Evolutionary conservation across 2,797 vertebrate species (phyloP).

Genomic region (Phataginus tricuspis): DNA sequence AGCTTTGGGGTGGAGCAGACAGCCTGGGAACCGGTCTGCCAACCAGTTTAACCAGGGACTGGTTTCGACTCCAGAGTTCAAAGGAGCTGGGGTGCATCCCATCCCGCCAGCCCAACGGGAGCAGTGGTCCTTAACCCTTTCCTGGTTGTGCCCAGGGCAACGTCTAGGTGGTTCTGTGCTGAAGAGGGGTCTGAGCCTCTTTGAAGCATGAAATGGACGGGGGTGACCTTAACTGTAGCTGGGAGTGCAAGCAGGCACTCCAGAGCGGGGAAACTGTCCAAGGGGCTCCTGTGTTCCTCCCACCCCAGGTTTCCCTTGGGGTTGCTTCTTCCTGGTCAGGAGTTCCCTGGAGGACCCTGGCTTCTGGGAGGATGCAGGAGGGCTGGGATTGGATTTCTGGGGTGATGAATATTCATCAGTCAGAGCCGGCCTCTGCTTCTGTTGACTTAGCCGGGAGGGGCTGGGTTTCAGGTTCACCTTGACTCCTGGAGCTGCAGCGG

Average conservation of each 20-base stretch:
- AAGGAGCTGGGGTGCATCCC: constrained; percentile 70
- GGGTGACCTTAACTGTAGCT: not conserved
- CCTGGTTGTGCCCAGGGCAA: not conserved
- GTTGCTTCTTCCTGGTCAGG: not conserved
- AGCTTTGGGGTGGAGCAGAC: constrained; percentile 6
- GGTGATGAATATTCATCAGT: constrained; percentile 86
- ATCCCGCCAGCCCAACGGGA: not conserved
- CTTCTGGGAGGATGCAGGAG: constrained; percentile 63
- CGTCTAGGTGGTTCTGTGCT: not conserved
- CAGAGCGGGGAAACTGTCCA: not conserved
- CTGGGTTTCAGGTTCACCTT: constrained; percentile 85
- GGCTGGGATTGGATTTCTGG: constrained; percentile 72
- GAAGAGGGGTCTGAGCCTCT: not conserved
- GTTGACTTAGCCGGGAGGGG: constrained; percentile 85
- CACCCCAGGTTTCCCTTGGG: constrained; percentile 38
- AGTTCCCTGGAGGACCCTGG: constrained; percentile 61
- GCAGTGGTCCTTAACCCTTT: constrained; percentile 77
- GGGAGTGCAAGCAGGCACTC: not conserved
- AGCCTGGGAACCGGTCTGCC: constrained; percentile 78
- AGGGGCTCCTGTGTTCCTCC: not conserved
- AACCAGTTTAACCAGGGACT: constrained; percentile 80
- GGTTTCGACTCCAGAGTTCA: constrained; percentile 75
- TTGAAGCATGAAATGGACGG: not conserved
- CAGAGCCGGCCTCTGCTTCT: constrained; percentile 79
- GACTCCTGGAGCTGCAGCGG: constrained; percentile 70